Percentiles rank a stretch among this genome's conserved stretches.
Evolutionary conservation across 1,140 invertebrate species (phyloP).

Genomic region (Drosophila sturtevanti): DNA sequence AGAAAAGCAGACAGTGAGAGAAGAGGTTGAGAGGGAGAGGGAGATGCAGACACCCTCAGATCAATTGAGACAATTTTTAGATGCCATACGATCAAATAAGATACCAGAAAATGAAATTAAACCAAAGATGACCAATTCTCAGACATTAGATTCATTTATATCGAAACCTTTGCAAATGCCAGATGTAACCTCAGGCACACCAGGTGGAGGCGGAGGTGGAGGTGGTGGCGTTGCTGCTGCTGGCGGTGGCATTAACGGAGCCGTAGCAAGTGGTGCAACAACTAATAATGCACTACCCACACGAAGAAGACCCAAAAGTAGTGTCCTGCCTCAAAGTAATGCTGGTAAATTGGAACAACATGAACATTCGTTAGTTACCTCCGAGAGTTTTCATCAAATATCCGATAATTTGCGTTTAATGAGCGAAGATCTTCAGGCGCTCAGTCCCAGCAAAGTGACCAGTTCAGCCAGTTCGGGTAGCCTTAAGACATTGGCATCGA

Average conservation of each 20-base stretch:
- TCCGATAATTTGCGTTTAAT: constrained; percentile 80
- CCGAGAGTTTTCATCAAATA: constrained; percentile 81
- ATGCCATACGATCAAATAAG: constrained; percentile 82
- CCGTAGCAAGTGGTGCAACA: background rate
- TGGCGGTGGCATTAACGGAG: constrained; percentile 3
- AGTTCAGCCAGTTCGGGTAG: constrained; percentile 63
- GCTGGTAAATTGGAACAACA: constrained; percentile 53
- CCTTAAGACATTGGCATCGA: constrained; percentile 59
- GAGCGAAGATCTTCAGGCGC: constrained; percentile 80
- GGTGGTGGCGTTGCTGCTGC: background rate
- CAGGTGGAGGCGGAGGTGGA: constrained; percentile 24
- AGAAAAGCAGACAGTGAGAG: constrained; percentile 18
- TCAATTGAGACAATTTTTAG: constrained; percentile 78
- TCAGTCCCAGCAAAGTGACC: constrained; percentile 76
- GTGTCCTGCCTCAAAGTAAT: constrained; percentile 45
- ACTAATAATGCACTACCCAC: constrained; percentile 47
- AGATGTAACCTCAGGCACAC: constrained; percentile 75
- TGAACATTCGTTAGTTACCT: constrained; percentile 75
- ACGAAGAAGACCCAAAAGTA: constrained; percentile 68
- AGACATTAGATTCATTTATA: constrained; percentile 77
- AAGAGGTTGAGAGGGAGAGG: background rate
- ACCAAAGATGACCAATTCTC: constrained; percentile 74
- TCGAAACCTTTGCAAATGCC: constrained; percentile 79
- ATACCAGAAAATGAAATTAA: constrained; percentile 74
- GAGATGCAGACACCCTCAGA: constrained; percentile 78